Evolutionary conservation across 2,113 vertebrate species (phyloP).

Genomic region (Chrysemys picta): DNA sequence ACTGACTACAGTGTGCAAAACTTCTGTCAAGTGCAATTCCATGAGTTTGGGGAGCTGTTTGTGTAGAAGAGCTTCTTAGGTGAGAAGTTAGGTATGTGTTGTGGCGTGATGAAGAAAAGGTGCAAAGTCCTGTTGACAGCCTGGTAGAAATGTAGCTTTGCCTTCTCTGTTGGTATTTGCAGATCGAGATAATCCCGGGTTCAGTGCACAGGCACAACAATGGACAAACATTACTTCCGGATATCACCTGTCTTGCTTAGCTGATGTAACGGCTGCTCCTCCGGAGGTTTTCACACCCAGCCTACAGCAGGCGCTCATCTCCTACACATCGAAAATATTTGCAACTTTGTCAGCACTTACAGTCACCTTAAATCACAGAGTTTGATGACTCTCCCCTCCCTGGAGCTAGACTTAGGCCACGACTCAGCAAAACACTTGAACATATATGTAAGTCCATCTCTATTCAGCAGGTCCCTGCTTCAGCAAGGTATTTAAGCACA

Average conservation of each 20-base stretch:
- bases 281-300: not conserved
- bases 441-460: not conserved
- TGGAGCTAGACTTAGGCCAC: not conserved
- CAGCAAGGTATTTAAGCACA: not conserved
- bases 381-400: not conserved
- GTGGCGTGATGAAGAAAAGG: not conserved
- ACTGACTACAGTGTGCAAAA: not conserved
- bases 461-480: not conserved
- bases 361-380: not conserved
- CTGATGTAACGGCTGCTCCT: not conserved
- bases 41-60: not conserved
- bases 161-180: not conserved
- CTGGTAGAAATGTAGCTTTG: not conserved
- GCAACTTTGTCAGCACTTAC: not conserved
- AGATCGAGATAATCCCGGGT: not conserved
- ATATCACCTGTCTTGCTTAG: not conserved
- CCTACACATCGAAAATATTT: not conserved
- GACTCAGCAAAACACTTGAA: not conserved
- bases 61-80: not conserved
- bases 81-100: not conserved
- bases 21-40: accelerated
- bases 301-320: not conserved
- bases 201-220: no score
- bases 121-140: not conserved
- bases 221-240: not conserved